These are phyloP conservation scores for Argyra leucocephala DNA, from an alignment of 2,888 invertebrate species.

Conservation along the genomic window DNA sequence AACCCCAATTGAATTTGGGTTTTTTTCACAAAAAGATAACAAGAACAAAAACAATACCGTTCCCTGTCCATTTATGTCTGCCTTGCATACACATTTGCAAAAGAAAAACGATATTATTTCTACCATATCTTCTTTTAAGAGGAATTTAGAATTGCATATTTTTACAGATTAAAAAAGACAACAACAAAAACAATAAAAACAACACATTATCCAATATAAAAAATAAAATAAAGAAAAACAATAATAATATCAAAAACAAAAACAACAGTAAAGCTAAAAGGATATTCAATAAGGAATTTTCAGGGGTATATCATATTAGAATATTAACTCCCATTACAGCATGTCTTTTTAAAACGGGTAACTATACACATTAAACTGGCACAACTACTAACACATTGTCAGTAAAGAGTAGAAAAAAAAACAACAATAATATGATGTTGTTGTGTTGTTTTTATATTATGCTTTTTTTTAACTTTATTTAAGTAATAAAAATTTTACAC, in stretches of 20 bases:
- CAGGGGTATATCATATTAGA: not conserved
- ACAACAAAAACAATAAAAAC: not conserved
- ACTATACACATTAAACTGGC: too few relatives aligned
- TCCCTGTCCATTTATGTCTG: not conserved
- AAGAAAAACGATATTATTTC: not conserved
- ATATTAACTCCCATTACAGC: not conserved
- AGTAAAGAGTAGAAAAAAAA: too few relatives aligned
- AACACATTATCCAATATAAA: not conserved
- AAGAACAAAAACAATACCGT: not conserved
- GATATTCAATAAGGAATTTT: slow-evolving; percentile 4
- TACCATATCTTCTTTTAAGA: not conserved
- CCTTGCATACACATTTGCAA: not conserved
- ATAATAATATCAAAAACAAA: not conserved
- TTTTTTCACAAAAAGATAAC: too few relatives aligned
- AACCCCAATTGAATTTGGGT: not conserved
- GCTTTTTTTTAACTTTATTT: too few relatives aligned
- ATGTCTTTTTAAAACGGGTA: not conserved
- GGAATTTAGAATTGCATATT: not conserved
- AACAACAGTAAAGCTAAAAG: not conserved
- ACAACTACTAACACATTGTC: too few relatives aligned
- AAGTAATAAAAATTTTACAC: not conserved
- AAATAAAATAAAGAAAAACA: not conserved
- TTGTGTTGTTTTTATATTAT: too few relatives aligned
- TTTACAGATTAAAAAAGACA: not conserved
- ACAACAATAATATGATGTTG: too few relatives aligned